These are phyloP conservation scores for Galeruca laticollis DNA, from an alignment of 2,888 invertebrate genomes.

Conservation along the genomic window DNA sequence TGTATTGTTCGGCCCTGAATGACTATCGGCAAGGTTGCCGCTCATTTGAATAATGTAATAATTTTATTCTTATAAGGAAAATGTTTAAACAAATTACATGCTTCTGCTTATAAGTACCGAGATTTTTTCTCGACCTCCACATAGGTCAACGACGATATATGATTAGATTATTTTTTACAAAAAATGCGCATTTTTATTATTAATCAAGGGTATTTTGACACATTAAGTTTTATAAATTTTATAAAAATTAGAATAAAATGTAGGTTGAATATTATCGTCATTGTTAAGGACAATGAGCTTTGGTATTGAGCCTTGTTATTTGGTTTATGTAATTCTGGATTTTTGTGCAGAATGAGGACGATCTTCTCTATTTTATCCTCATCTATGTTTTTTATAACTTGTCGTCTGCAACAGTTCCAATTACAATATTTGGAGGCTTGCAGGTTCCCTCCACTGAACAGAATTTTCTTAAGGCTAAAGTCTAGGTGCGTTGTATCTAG, in stretches of 20 bases:
- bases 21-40: slow-evolving; percentile 55
- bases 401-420: too few relatives aligned
- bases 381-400: too few relatives aligned
- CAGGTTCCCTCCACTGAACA: too few relatives aligned
- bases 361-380: too few relatives aligned
- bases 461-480: too few relatives aligned
- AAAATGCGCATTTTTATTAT: slow-evolving; percentile 14
- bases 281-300: background rate
- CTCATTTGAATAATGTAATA: slow-evolving; percentile 36
- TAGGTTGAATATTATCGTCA: background rate
- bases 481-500: too few relatives aligned
- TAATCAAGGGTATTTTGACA: background rate
- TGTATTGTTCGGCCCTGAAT: slow-evolving; percentile 56
- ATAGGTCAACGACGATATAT: slow-evolving; percentile 10
- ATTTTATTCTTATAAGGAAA: slow-evolving; percentile 36
- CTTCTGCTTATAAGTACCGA: slow-evolving; percentile 28
- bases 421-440: too few relatives aligned
- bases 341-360: too few relatives aligned
- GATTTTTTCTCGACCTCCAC: slow-evolving; percentile 16
- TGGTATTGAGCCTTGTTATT: too few relatives aligned
- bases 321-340: too few relatives aligned
- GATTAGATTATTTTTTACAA: slow-evolving; percentile 13
- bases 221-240: background rate
- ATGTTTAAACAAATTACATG: slow-evolving; percentile 29
- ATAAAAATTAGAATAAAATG: background rate